These are phyloP conservation scores for Sthenelais limicola DNA, from an alignment of 2,888 invertebrate genomes.

Conservation along the genomic window DNA sequence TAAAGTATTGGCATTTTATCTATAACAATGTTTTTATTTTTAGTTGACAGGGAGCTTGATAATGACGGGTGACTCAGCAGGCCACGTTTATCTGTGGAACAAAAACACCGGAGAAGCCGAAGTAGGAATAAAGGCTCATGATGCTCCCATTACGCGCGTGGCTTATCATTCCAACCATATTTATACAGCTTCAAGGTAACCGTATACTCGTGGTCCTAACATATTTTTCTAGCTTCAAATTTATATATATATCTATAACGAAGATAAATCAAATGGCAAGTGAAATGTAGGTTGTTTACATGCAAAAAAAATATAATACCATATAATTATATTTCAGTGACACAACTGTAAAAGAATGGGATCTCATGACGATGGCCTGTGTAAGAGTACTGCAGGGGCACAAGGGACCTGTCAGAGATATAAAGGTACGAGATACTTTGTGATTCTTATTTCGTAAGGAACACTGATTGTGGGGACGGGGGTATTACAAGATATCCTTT, in stretches of 20 bases:
- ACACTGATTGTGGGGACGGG: too few relatives aligned
- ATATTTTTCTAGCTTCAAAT: too few relatives aligned
- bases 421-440: conserved; percentile 58
- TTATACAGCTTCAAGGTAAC: conserved; percentile 57
- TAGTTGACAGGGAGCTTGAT: conserved; percentile 62
- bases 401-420: conserved; percentile 63
- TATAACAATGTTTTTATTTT: conserved; percentile 23
- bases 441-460: neutral
- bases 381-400: conserved; percentile 66
- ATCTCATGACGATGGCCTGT: conserved; percentile 68
- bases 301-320: neutral
- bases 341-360: conserved; percentile 67
- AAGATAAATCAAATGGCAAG: too few relatives aligned
- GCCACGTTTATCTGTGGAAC: conserved; percentile 65
- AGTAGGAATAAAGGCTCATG: conserved; percentile 65
- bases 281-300: neutral
- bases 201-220: too few relatives aligned
- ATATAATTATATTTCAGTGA: conserved; percentile 57
- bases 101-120: conserved; percentile 60
- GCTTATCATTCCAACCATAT: conserved; percentile 60
- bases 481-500: too few relatives aligned
- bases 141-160: conserved; percentile 57
- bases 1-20: too few relatives aligned
- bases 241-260: too few relatives aligned
- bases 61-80: conserved; percentile 57